Evolutionary conservation across 2,888 invertebrate genomes (phyloP).

Genomic region (Drosophila barbarae): DNA sequence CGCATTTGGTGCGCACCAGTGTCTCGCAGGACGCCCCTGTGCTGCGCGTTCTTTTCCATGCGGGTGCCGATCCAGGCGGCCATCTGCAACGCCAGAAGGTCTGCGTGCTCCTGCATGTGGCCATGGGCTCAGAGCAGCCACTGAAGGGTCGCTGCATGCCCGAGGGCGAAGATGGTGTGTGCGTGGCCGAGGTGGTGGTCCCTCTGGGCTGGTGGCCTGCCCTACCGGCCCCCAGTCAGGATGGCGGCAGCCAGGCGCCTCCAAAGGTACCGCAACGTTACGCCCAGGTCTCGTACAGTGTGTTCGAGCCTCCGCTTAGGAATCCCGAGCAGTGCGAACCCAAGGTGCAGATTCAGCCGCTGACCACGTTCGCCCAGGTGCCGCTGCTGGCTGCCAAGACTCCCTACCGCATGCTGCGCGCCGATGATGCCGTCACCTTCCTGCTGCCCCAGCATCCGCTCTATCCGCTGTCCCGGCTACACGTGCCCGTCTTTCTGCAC

Average conservation of each 20-base stretch:
- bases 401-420: conserved; percentile 90
- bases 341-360: conserved; percentile 86
- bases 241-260: conserved; percentile 82
- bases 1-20: conserved; percentile 93
- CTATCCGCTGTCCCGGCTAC: conserved; percentile 93
- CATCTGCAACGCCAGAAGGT: conserved; percentile 88
- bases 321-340: conserved; percentile 87
- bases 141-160: conserved; percentile 95
- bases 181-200: conserved; percentile 91
- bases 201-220: conserved; percentile 96
- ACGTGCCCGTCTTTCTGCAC: conserved; percentile 93
- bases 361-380: conserved; percentile 84
- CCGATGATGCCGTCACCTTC: conserved; percentile 91
- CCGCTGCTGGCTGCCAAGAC: conserved; percentile 88
- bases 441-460: conserved; percentile 92
- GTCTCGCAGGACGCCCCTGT: conserved; percentile 94
- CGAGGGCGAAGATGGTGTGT: conserved; percentile 94
- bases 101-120: conserved; percentile 90
- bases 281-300: conserved; percentile 91
- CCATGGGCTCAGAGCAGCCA: conserved; percentile 82
- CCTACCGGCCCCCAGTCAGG: conserved; percentile 82
- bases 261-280: conserved; percentile 86
- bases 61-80: conserved; percentile 91
- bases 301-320: conserved; percentile 88
- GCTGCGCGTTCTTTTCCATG: conserved; percentile 95